Base-by-base conservation (phyloP, 2,797 vertebrate genomes). In the Lepilemur ruficaudatus region DNA sequence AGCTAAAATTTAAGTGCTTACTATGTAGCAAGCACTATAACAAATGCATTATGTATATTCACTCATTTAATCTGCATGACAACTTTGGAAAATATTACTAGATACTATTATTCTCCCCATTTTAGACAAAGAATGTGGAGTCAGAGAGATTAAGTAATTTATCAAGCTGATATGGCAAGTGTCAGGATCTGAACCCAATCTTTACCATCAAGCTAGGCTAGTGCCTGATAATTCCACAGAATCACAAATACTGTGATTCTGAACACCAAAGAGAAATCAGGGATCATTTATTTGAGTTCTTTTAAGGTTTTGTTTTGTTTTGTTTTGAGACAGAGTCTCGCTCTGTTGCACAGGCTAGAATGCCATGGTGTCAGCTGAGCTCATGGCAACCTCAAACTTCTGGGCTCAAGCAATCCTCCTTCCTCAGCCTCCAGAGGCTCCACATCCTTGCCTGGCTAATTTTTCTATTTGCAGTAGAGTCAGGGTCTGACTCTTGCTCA, bases 31-130 rank as follows among this genome's bases (percentile, higher is more conserved):
- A 67, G 65, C 6, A 63, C 18, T 32, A 32, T 57, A 25, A 73
- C 43, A 73, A 79, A 80, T 28, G 72, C 25, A 79, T 85, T 57
- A 9, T 63, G 50, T 35, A 4, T 57, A 89, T 86, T 86, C 82
- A 48, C 13, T 94, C n/a, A 80, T 72, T 89, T 78, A 79, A 52
- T 91, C 55, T 57, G 73, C 25, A 63, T 2, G 14, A 85, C 7
- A 95, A 32, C 43, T 88, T 83, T 96, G 50, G 89, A 94, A 92
- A 61, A 63, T 4, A 15, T n/a, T 65, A 65, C 23, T 43, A 65
- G 4, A 73, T n/a, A 23, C 20, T 67, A 69, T 25, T 72, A 73
- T 50, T 59, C 32, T 73, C 14, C 23, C 43, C 17, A 17, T 82
- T 89, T 76, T 67, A 95, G 46, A 75, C 59, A 38, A 93, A 83